Conservation (phyloP, 2,888 invertebrate genomes). For the Frankliniella fusca region DNA sequence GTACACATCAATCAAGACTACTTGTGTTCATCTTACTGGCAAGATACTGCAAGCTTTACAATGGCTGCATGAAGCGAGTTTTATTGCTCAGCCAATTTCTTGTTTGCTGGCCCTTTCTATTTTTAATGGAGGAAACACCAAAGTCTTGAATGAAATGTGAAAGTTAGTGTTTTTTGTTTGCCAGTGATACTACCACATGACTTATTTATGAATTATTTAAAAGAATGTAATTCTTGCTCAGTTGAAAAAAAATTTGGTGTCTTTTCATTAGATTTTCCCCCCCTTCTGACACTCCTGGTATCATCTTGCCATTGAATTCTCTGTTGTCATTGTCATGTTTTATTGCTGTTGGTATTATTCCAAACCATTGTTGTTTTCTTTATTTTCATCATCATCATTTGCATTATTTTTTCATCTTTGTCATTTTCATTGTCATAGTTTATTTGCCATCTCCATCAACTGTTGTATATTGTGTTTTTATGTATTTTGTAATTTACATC, state of each 20-base stretch:
- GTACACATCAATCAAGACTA: background rate
- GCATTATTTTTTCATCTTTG: background rate
- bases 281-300: slow-evolving; percentile 28
- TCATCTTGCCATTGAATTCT: slow-evolving; percentile 27
- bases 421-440: slow-evolving; percentile 17
- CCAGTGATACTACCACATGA: slow-evolving; percentile 20
- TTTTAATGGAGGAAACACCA: slow-evolving; percentile 10
- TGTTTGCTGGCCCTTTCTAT: background rate
- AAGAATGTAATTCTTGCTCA: background rate
- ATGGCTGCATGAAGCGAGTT: background rate
- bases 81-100: background rate
- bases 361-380: slow-evolving; percentile 3
- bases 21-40: background rate
- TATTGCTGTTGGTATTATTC: background rate
- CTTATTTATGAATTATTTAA: background rate
- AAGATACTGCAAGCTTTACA: background rate
- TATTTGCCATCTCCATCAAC: background rate
- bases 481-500: slow-evolving; percentile 23
- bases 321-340: slow-evolving; percentile 5
- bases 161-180: slow-evolving; percentile 21
- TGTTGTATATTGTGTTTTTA: slow-evolving; percentile 5
- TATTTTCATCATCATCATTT: background rate
- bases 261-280: slow-evolving; percentile 5
- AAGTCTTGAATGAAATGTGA: slow-evolving; percentile 18
- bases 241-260: slow-evolving; percentile 27